Evolutionary conservation across 2,797 vertebrate genomes (phyloP).

Genomic region (Gorsachius magnificus): DNA sequence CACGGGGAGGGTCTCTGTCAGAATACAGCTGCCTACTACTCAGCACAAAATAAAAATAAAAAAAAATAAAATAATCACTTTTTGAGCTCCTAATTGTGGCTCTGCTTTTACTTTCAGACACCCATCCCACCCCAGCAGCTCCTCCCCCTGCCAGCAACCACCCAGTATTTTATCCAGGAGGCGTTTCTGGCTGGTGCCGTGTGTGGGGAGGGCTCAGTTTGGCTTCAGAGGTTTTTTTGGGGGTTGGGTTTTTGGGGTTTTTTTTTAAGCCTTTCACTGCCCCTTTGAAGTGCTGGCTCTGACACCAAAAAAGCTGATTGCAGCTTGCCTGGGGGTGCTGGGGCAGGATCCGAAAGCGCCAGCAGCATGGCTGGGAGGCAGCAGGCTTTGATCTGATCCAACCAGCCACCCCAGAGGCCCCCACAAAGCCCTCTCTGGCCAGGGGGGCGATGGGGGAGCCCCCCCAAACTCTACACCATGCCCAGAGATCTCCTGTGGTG

Average conservation of each 20-base stretch:
- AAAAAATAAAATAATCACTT: not conserved
- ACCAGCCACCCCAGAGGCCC: not conserved
- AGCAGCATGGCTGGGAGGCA: not conserved
- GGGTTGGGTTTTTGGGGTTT: not conserved
- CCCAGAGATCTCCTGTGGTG: not conserved
- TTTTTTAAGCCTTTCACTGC: not conserved
- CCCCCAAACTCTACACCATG: not conserved
- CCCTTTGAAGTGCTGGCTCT: conserved; percentile 38
- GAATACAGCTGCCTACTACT: not conserved
- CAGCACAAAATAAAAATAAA: not conserved
- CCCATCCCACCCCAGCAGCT: not conserved
- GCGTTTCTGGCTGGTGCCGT: not conserved
- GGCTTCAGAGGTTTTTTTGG: not conserved
- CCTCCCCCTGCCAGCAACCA: not conserved
- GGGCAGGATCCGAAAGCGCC: not conserved
- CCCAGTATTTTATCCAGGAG: not conserved
- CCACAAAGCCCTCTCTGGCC: not conserved
- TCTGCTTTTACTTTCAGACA: not conserved
- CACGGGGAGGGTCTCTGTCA: not conserved
- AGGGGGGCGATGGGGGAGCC: not conserved
- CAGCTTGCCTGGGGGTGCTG: not conserved
- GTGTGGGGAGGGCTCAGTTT: not conserved
- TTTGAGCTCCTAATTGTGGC: not conserved
- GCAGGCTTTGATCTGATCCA: not conserved
- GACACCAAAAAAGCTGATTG: not conserved